Percentiles rank a stretch among this genome's conserved stretches.
These are phyloP conservation scores for Paedocypris sp. DNA, from an alignment of 2,113 vertebrate species.

Conservation along the genomic window DNA sequence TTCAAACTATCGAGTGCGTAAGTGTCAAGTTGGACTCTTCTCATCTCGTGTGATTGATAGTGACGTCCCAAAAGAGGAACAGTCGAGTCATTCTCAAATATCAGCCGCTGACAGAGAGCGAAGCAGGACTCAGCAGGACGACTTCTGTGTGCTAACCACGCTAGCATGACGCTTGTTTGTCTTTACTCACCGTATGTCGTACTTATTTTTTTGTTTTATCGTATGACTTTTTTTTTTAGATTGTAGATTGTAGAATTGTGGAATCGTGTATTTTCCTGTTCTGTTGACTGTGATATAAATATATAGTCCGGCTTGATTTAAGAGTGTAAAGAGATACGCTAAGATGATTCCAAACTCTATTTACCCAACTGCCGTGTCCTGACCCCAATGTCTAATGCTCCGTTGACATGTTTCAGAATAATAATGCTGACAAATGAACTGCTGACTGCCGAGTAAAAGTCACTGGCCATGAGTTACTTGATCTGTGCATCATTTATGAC, in stretches of 20 bases:
- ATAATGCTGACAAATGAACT: slow-evolving; percentile 69
- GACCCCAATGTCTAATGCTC: slow-evolving; percentile 57
- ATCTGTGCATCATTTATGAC: too few species aligned
- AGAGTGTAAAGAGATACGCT: slow-evolving; percentile 53
- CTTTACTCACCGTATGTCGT: too few species aligned
- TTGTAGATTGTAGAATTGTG: not conserved
- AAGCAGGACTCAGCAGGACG: slow-evolving; percentile 29
- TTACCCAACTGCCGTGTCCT: slow-evolving; percentile 65
- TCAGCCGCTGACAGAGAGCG: slow-evolving; percentile 30
- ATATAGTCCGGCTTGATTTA: slow-evolving; percentile 39
- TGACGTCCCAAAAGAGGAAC: slow-evolving; percentile 43
- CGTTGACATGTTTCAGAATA: slow-evolving; percentile 60
- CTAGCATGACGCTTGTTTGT: slow-evolving; percentile 23
- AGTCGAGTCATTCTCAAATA: slow-evolving; percentile 31
- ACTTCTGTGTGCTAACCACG: slow-evolving; percentile 7
- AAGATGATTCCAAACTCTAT: slow-evolving; percentile 43
- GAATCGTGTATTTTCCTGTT: not conserved
- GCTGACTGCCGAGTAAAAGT: slow-evolving; percentile 57
- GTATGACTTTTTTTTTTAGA: too few species aligned
- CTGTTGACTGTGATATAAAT: slow-evolving; percentile 40
- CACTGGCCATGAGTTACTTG: too few species aligned
- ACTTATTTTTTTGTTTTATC: too few species aligned
- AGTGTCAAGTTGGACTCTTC: slow-evolving; percentile 34
- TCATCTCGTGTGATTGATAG: slow-evolving; percentile 43
- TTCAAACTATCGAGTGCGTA: slow-evolving; percentile 34